Evolutionary conservation across 30 jellyfish, hydroid and myxozoan species (phyloP).

Genomic region (Mastigias papua): DNA sequence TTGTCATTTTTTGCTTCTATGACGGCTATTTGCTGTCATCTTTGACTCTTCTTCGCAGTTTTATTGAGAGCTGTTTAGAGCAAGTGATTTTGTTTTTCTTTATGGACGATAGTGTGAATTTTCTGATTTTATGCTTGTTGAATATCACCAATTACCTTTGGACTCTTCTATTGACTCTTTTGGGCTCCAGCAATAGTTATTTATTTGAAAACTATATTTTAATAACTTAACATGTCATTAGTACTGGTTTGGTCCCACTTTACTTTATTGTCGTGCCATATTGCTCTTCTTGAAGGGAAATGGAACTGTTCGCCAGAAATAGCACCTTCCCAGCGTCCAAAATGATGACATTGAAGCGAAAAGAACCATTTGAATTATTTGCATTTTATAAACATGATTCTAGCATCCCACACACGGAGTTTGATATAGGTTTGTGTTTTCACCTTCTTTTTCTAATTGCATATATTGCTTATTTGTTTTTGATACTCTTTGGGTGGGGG

Average conservation of each 20-base stretch:
- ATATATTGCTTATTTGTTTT: too few relatives aligned
- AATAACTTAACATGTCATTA: too few relatives aligned
- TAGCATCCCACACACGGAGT: slow-evolving; percentile 76
- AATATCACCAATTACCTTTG: too few relatives aligned
- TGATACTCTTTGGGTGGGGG: too few relatives aligned
- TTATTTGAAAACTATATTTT: too few relatives aligned
- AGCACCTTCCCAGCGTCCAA: slow-evolving; percentile 92
- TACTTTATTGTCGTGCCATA: not conserved
- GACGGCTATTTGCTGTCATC: not conserved
- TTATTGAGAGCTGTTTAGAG: too few relatives aligned
- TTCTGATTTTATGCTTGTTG: too few relatives aligned
- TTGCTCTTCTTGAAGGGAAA: slow-evolving; percentile 60
- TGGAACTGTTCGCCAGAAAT: slow-evolving; percentile 82
- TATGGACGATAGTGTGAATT: too few relatives aligned
- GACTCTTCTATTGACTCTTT: too few relatives aligned
- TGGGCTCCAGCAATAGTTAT: too few relatives aligned
- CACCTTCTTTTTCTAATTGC: not conserved
- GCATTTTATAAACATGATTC: slow-evolving; percentile 82
- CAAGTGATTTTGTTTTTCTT: too few relatives aligned
- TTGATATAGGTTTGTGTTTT: slow-evolving; percentile 59
- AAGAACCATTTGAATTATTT: slow-evolving; percentile 86
- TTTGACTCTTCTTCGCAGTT: too few relatives aligned
- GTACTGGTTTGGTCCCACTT: not conserved
- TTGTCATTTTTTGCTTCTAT: not conserved
- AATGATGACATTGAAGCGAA: slow-evolving; percentile 87